A percentile compares a stretch with the other conserved stretches of the same genome.
phyloP scores from a whole-genome alignment of 2,888 invertebrate species.

The Tetanocera ferruginea region DNA sequence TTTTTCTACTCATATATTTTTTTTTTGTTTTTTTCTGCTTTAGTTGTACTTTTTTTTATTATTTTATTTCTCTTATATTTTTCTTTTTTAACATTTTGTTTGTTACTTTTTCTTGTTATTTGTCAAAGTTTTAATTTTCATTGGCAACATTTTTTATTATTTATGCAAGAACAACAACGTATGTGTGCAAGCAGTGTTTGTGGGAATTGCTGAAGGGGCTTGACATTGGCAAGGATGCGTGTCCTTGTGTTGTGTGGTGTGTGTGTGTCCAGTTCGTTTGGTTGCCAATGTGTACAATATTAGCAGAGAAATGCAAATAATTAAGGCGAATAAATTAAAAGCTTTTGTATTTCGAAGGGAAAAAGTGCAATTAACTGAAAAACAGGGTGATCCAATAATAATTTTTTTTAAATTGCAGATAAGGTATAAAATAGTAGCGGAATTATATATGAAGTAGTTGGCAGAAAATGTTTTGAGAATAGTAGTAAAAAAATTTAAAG shows the following conservation, averaged over 20 bases:
- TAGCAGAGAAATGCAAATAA: slow-evolving; percentile 51
- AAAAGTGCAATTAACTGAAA: neutral
- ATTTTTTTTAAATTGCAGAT: neutral
- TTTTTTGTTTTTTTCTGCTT: neutral
- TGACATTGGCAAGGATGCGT: slow-evolving; percentile 33
- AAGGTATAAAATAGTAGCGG: neutral
- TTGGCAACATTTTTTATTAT: slow-evolving; percentile 25
- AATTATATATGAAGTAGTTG: neutral
- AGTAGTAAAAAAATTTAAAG: no score
- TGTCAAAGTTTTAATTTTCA: slow-evolving; percentile 37
- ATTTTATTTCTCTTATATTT: neutral
- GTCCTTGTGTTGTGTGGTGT: slow-evolving; percentile 4
- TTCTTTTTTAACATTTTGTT: neutral
- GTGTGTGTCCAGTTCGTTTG: slow-evolving; percentile 19
- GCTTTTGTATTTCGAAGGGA: slow-evolving; percentile 35
- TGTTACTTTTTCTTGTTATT: slow-evolving; percentile 12
- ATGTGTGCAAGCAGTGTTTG: neutral
- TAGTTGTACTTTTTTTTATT: neutral
- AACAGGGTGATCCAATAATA: neutral
- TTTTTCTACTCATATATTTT: neutral
- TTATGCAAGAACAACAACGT: neutral
- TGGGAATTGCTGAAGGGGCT: neutral
- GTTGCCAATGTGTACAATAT: slow-evolving; percentile 43
- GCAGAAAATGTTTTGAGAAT: no score
- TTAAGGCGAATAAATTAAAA: slow-evolving; percentile 53